Evolutionary conservation across 2,888 invertebrate species (phyloP).

Genomic region (Polyploca ridens): DNA sequence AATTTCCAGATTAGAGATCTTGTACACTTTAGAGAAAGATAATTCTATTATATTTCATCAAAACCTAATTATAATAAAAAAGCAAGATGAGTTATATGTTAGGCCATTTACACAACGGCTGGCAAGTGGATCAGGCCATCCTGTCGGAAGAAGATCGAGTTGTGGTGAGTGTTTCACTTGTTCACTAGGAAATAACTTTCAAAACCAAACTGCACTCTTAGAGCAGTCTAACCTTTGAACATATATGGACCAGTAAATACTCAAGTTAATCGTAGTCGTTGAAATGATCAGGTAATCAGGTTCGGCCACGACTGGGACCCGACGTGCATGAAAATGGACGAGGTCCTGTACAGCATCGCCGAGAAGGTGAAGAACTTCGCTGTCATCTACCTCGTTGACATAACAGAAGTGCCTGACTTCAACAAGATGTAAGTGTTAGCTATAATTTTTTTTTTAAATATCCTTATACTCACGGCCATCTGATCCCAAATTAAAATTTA

Average conservation of each 20-base stretch:
- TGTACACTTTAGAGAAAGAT: too few species aligned
- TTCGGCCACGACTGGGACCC: constrained; percentile 99
- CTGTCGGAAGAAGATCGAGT: constrained; percentile 99
- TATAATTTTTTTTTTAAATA: background rate
- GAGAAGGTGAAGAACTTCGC: constrained; percentile 99
- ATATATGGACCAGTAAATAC: background rate
- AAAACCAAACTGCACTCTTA: background rate
- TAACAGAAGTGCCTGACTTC: constrained; percentile 99
- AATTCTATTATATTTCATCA: too few species aligned
- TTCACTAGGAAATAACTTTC: background rate
- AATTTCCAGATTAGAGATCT: too few species aligned
- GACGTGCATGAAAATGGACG: constrained; percentile 99
- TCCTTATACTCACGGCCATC: too few species aligned
- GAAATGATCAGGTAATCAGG: constrained; percentile 91
- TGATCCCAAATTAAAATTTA: too few species aligned
- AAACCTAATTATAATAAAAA: constrained; percentile 6
- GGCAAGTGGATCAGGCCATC: constrained; percentile 99
- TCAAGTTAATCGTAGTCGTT: background rate
- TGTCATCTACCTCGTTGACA: constrained; percentile 98
- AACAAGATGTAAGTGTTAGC: constrained; percentile 95
- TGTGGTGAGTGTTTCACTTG: constrained; percentile 89
- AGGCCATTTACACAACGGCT: constrained; percentile 99
- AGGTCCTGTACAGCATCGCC: constrained; percentile 97
- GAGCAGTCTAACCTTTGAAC: too few species aligned
- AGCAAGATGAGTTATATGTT: constrained; percentile 98